Evolutionary conservation across 2,888 invertebrate genomes (phyloP).

Genomic region (Eupithecia inturbata): DNA sequence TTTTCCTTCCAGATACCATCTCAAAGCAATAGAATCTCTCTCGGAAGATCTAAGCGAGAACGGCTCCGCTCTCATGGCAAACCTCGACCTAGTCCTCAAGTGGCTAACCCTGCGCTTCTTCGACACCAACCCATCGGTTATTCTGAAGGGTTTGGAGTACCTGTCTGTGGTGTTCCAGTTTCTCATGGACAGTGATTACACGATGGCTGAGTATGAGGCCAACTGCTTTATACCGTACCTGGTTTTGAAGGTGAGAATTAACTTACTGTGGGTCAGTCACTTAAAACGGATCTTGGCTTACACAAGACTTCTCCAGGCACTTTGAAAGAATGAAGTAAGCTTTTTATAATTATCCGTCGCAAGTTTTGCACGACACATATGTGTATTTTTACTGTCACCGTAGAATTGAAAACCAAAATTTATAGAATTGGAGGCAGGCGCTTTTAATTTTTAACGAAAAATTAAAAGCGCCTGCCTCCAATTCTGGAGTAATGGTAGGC

Average conservation of each 20-base stretch:
- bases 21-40: conserved; percentile 96
- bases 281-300: too few relatives aligned
- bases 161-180: conserved; percentile 92
- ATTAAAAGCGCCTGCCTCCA: too few relatives aligned
- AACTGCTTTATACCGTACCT: conserved; percentile 97
- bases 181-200: conserved; percentile 91
- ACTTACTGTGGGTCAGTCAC: too few relatives aligned
- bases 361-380: too few relatives aligned
- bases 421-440: too few relatives aligned
- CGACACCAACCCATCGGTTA: conserved; percentile 98
- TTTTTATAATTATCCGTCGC: too few relatives aligned
- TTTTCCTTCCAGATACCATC: conserved; percentile 88
- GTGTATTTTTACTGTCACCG: too few relatives aligned
- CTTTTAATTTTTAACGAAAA: too few relatives aligned
- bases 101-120: conserved; percentile 99
- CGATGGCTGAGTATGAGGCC: conserved; percentile 95
- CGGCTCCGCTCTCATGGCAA: conserved; percentile 91
- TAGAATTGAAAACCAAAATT: too few relatives aligned
- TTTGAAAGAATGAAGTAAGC: neutral
- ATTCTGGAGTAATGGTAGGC: too few relatives aligned
- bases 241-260: conserved; percentile 89
- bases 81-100: conserved; percentile 97
- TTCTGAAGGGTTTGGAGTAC: conserved; percentile 97
- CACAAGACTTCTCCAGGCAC: too few relatives aligned
- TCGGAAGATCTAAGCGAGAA: conserved; percentile 92